These are phyloP conservation scores for Dascillus cervinus DNA, from an alignment of 2,888 invertebrate genomes.

Conservation along the genomic window DNA sequence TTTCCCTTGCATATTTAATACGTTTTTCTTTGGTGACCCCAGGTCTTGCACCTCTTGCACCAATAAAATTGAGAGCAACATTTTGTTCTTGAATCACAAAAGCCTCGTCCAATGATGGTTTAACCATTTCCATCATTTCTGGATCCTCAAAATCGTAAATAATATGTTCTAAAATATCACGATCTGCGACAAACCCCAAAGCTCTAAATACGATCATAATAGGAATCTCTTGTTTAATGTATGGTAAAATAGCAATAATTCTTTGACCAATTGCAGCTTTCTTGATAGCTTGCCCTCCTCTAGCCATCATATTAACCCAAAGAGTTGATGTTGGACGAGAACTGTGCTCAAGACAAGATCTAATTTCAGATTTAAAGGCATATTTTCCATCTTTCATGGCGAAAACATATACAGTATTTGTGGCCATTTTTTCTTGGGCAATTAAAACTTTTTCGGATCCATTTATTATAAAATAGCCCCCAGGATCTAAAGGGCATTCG, in stretches of 20 bases:
- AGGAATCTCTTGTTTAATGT: slow-evolving; percentile 98
- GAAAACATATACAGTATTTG: slow-evolving; percentile 99
- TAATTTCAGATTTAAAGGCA: slow-evolving; percentile 96
- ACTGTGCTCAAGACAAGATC: slow-evolving; percentile 88
- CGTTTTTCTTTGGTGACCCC: slow-evolving; percentile 98
- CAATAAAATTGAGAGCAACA: slow-evolving; percentile 97
- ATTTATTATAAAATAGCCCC: slow-evolving; percentile 99
- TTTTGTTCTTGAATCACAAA: slow-evolving; percentile 99
- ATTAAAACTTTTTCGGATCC: slow-evolving; percentile 92
- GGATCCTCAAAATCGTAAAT: slow-evolving; percentile 99
- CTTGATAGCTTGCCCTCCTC: slow-evolving; percentile 97
- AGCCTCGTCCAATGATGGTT: slow-evolving; percentile 97
- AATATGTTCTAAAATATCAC: slow-evolving; percentile 98
- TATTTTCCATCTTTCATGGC: slow-evolving; percentile 99
- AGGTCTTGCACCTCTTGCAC: slow-evolving; percentile 92
- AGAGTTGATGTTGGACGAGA: slow-evolving; percentile 95
- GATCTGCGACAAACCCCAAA: slow-evolving; percentile 91
- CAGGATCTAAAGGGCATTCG: slow-evolving; percentile 98
- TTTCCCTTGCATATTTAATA: slow-evolving; percentile 98
- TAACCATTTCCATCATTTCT: slow-evolving; percentile 99
- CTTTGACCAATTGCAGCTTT: slow-evolving; percentile 98
- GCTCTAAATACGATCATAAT: slow-evolving; percentile 99
- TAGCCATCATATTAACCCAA: slow-evolving; percentile 99
- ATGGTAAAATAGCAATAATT: slow-evolving; percentile 95
- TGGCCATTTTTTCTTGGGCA: slow-evolving; percentile 99